A percentile compares a stretch with the other conserved stretches of the same genome.
phyloP scores from a whole-genome alignment of 2,888 invertebrate species.

The Alloplasta piceator region DNA sequence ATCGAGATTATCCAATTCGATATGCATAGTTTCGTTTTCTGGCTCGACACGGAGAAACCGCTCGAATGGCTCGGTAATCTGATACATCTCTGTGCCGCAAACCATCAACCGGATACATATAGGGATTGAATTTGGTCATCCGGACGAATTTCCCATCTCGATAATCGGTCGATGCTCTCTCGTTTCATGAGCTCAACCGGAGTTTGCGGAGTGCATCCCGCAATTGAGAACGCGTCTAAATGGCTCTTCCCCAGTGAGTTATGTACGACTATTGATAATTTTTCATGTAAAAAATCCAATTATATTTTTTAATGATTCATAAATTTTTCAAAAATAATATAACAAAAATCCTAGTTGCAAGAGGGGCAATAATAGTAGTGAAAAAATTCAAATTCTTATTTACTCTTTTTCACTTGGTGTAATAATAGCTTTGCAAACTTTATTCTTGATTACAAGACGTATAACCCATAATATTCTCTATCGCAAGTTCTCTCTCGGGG shows the following conservation, averaged over 20 bases:
- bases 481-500: conserved; percentile 1
- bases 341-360: too few species aligned
- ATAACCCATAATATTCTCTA: conserved; percentile 29
- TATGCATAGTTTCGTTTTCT: conserved; percentile 24
- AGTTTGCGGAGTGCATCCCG: neutral
- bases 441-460: conserved; percentile 23
- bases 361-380: neutral
- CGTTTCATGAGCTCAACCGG: neutral
- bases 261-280: too few species aligned
- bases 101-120: conserved; percentile 43
- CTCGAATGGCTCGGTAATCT: conserved; percentile 47
- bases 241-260: too few species aligned
- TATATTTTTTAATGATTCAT: too few species aligned
- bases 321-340: too few species aligned
- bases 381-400: too few species aligned
- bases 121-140: conserved; percentile 57
- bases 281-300: too few species aligned
- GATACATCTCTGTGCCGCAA: conserved; percentile 32
- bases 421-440: conserved; percentile 33
- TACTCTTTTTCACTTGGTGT: neutral
- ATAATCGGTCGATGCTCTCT: conserved; percentile 55
- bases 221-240: too few species aligned
- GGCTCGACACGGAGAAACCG: conserved; percentile 21
- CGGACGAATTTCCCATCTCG: conserved; percentile 53
- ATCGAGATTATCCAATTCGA: conserved; percentile 36